phyloP scores from a whole-genome alignment of 2,888 invertebrate genomes.

The Ennomos quercinarius region DNA sequence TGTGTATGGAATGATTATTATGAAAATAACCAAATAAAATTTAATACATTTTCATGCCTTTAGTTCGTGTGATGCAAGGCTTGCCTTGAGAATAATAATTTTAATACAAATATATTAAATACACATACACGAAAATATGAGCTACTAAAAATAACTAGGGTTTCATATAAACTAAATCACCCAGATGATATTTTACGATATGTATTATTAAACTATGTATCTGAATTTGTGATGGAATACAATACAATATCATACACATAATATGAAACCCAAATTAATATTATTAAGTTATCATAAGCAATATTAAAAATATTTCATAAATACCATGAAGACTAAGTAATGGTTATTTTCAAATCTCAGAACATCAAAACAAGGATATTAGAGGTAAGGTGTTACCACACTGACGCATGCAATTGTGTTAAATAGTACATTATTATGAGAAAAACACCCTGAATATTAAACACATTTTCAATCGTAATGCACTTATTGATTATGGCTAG shows the following conservation, averaged over 20 bases:
- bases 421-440: neutral
- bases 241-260: conserved; percentile 19
- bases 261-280: conserved; percentile 29
- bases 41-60: conserved; percentile 32
- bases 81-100: conserved; percentile 28
- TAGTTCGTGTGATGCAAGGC: conserved; percentile 28
- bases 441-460: neutral
- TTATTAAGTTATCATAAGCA: conserved; percentile 19
- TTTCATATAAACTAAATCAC: conserved; percentile 32
- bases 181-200: conserved; percentile 34
- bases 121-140: conserved; percentile 36
- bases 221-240: conserved; percentile 37
- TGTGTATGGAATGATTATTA: conserved; percentile 66
- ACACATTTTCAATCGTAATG: neutral
- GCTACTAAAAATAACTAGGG: conserved; percentile 28
- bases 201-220: conserved; percentile 34
- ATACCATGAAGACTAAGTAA: conserved; percentile 32
- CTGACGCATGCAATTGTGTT: neutral
- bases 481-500: too few relatives aligned
- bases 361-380: conserved; percentile 9
- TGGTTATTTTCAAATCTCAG: conserved; percentile 25
- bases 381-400: conserved; percentile 7
- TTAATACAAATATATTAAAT: conserved; percentile 22
- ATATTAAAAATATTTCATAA: conserved; percentile 10
- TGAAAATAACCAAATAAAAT: conserved; percentile 37